Conservation (phyloP, 92 coral and sea anemone genomes). For the Meandrina meandrites region DNA sequence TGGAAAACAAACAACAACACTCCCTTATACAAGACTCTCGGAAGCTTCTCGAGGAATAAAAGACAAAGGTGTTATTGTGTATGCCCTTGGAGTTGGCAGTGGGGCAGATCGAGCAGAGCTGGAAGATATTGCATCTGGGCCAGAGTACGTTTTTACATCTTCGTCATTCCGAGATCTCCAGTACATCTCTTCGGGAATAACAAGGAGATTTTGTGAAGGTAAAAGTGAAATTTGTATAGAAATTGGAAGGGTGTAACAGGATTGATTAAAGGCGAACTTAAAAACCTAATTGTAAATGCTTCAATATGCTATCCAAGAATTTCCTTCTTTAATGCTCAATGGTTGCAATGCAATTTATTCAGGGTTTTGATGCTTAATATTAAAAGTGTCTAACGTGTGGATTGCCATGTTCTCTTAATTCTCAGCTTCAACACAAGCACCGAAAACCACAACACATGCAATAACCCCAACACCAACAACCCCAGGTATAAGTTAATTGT, state of each 20-base stretch:
- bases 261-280: not conserved
- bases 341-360: not conserved
- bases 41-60: constrained; percentile 36
- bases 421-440: not conserved
- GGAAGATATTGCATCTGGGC: constrained; percentile 48
- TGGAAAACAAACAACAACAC: constrained; percentile 47
- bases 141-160: constrained; percentile 35
- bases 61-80: constrained; percentile 50
- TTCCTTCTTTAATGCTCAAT: not conserved
- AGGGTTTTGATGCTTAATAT: not conserved
- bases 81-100: constrained; percentile 59
- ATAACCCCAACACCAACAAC: constrained; percentile 8
- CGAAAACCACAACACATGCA: not conserved
- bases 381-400: not conserved
- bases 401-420: not conserved
- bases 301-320: not conserved
- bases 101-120: constrained; percentile 36
- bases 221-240: not conserved
- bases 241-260: too few species aligned
- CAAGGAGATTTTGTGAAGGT: constrained; percentile 12
- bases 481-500: constrained; percentile 15
- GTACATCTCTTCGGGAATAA: not conserved
- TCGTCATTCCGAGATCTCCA: constrained; percentile 10
- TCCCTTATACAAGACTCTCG: constrained; percentile 36
- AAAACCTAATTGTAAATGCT: too few species aligned